Base-by-base conservation (phyloP, 2,888 invertebrate species). In the Malacosoma neustria region DNA sequence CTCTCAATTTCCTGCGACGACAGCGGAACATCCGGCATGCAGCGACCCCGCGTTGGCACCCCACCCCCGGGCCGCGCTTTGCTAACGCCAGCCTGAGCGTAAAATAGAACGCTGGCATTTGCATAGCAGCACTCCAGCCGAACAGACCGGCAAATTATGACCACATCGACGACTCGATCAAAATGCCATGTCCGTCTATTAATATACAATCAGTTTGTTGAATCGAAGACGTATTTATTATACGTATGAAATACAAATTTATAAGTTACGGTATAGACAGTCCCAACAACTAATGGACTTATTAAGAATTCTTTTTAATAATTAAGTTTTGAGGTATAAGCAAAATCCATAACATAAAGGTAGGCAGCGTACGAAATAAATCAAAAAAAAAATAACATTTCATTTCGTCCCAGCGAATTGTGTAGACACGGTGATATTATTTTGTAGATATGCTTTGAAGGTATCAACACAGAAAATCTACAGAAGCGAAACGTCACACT, bases 1-100 rank as follows among this genome's bases (percentile, higher is more conserved):
- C 68, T 82, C 80, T 80, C 84, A 84, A 85, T 84, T 85, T 85
- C 84, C 84, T 81, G 79, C 72, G 75, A 79, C 73, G 77, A 79
- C 77, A 80, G 68, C 68, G 68, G 69, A 72, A 72, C 79, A 79
- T 81, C 81, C 84, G 81, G 72, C 70, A 61, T 71, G 70, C 68
- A 65, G 47, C 49, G 50, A 49, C 42, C 55, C 51, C 53, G 51
- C 35, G 41, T 34, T 49, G 41, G 34, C 39, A 58, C 57, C 54
- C 52, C 56, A 61, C 54, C 56, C 47, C 48, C 63, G 67, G 61
- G 51, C 68, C 63, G n/a, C n/a, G n/a, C n/a, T n/a, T n/a, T n/a
- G n/a, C n/a, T n/a, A n/a, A n/a, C n/a, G n/a, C n/a, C n/a, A n/a
- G n/a, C n/a, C n/a, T n/a, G 57, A 72, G 72, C 73, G 76, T 72